Base-by-base conservation (phyloP, 2,888 invertebrate species). In the Melieria omissa region DNA sequence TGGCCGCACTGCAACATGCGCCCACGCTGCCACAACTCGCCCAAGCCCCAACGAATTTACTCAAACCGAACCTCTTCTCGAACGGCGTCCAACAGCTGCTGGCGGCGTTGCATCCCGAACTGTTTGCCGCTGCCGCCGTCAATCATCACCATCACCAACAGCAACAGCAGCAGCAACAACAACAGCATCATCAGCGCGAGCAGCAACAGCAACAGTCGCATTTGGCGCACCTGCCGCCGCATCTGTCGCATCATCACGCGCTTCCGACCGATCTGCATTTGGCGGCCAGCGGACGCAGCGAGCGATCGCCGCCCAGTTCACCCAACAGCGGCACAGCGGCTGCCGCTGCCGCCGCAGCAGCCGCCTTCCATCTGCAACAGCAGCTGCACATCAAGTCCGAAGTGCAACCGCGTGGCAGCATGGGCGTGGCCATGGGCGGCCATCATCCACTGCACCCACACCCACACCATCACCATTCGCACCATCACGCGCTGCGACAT, bases 11-110 rank as follows among this genome's bases (percentile, higher is more conserved):
- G 68, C 84, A 84, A 58, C 83, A 82, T 75, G 78, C 75, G 88
- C 90, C 82, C 5, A 79, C 84, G 44, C 74, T 84, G 77, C 84
- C 84, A 52, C 84, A 84, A 68, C 74, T 84, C 73, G 83, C 84
- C 42, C 84, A 84, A 75, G 83, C 92, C 78, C 91, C 91, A n/a
- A 90, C 92, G 77, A 91, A 91, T 75, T 88, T 94, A 75, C 86
- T 94, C 65, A 94, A 93, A 80, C 92, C 93, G 68, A 94, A 94
- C 86, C 90, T 94, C 65, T 89, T 94, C 76, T 90, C 93, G 55
- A 93, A 91, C 81, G 91, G 92, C 78, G 91, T 91, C 10, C 93
- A 93, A 82, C 94, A 94, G 82, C 86, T 94, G 73, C 88, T 94
- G 29, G 93, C 92, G 82, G 93, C 93, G 4, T 87, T 94, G 82